Conservation (phyloP, 2,113 vertebrate genomes). For the Myodes glareolus region DNA sequence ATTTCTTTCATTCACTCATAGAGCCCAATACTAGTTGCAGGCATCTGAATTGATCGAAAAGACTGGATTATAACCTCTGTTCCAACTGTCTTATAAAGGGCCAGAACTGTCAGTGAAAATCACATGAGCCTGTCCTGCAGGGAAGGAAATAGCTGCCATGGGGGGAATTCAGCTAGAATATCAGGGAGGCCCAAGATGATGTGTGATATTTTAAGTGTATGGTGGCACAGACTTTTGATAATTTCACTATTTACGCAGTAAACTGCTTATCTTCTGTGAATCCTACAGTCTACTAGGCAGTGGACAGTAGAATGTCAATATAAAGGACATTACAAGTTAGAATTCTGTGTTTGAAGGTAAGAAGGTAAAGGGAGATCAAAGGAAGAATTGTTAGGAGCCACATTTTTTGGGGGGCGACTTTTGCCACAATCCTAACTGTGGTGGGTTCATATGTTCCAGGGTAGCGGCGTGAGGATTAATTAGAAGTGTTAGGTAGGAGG, state of each 20-base stretch:
- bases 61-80: background rate
- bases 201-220: background rate
- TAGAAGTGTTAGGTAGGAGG: no score
- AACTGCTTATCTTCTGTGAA: background rate
- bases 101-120: background rate
- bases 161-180: background rate
- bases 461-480: no score
- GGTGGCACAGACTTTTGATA: background rate
- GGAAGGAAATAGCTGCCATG: background rate
- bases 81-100: background rate
- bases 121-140: background rate
- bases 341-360: background rate
- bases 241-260: background rate
- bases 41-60: background rate
- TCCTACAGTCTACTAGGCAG: background rate
- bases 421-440: no score
- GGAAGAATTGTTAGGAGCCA: no score
- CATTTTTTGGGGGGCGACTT: no score
- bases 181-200: background rate
- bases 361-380: background rate
- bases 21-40: background rate
- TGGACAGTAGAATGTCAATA: background rate
- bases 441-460: no score
- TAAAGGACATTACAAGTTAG: background rate
- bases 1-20: background rate